Conservation (phyloP, 1,140 invertebrate species). For the Caenorhabditis tropicalis region DNA sequence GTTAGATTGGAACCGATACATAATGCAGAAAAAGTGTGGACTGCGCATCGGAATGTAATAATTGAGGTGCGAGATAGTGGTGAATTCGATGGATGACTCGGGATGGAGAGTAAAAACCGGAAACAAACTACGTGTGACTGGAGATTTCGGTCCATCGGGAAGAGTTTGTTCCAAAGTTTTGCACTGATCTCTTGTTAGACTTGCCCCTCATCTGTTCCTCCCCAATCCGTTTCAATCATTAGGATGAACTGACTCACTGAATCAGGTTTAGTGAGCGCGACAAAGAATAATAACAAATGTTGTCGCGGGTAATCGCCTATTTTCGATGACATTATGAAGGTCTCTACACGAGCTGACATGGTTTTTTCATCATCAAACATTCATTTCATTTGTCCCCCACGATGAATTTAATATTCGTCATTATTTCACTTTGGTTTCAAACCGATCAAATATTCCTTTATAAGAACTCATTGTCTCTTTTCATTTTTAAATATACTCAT, state of each 20-base stretch:
- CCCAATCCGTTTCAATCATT: constrained; percentile 36
- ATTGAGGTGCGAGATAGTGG: constrained; percentile 14
- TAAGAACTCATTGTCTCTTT: background rate
- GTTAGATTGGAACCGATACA: background rate
- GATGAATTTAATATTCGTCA: background rate
- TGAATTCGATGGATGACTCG: constrained; percentile 7
- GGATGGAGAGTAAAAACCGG: constrained; percentile 21
- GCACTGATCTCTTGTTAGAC: constrained; percentile 32
- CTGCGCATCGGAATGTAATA: constrained; percentile 23
- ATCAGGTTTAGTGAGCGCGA: constrained; percentile 26
- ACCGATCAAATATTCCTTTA: background rate
- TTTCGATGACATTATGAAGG: constrained; percentile 22
- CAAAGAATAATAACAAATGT: constrained; percentile 43
- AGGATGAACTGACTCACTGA: background rate
- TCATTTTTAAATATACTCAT: no score
- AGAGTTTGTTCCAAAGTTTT: background rate
- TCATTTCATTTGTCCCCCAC: background rate
- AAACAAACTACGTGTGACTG: constrained; percentile 3
- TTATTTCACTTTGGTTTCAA: background rate
- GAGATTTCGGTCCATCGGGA: constrained; percentile 2
- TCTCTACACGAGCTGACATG: background rate
- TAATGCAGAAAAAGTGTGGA: background rate
- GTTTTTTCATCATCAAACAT: constrained; percentile 42
- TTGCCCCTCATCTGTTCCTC: background rate
- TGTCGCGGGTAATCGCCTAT: constrained; percentile 37